Base-by-base conservation (phyloP, 2,797 vertebrate species). In the Micrastur ruficollis region DNA sequence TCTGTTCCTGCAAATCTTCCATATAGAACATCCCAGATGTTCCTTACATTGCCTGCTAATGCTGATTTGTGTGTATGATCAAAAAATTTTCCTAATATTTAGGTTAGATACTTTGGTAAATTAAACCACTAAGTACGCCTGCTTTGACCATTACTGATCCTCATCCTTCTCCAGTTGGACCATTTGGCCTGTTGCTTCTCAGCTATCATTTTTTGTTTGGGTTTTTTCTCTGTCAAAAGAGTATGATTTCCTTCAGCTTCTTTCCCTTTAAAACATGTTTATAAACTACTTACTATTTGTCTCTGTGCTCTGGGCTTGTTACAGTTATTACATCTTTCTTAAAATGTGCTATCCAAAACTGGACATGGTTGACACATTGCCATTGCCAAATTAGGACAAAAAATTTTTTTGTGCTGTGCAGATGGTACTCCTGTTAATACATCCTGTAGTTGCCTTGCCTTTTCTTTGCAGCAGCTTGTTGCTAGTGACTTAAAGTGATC, bases 371-470 rank as follows among this genome's bases (percentile, higher is more conserved):
- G 55, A 80, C 89, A 65, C 36, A 4, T 86, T 1, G 1, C 56
- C 0, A 1, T 70, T 67, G 86, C 95, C 90, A 93, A 96, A 96
- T 92, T 94, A 92, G 95, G 95, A 71, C 74, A 95, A 93, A 95
- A 68, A 25, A 3, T 25, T 49, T 84, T 84, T 80, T 85, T 67
- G 76, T 27, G 6, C 61, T 47, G 49, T 82, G 90, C 89, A 59
- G 84, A 47, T 81, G 63, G n/a, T 67, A 38, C 70, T 87, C 44
- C 19, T 95, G 63, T 75, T 93, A 25, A 49, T 65, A 58, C 18
- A 53, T 92, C 84, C 81, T 75, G 59, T 36, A 71, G 75, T 31
- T 88, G 81, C 49, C 42, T 67, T 79, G 74, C 52, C 52, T 93
- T 63, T 40, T 31, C 52, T 53, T 62, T 80, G 52, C 52, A 65